Conservation (phyloP, 2,797 vertebrate genomes). For the Crocodylus rhombifer region DNA sequence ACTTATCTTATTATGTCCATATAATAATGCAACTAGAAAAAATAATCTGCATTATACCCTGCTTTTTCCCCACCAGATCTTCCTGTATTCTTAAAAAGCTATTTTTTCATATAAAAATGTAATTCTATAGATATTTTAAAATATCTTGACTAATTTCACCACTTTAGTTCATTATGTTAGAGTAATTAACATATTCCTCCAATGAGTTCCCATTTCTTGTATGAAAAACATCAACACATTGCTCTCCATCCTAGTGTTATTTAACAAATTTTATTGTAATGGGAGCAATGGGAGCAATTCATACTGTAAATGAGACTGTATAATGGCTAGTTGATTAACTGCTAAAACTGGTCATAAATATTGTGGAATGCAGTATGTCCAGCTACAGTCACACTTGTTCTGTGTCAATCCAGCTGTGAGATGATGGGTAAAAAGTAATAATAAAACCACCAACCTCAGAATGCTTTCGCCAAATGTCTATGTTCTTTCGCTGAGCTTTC, state of each 20-base stretch:
- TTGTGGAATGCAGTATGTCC: constrained; percentile 59
- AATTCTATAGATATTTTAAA: constrained; percentile 44
- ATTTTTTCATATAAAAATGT: background rate
- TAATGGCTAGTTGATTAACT: constrained; percentile 52
- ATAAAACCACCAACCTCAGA: constrained; percentile 96
- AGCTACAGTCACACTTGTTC: constrained; percentile 71
- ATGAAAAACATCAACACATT: constrained; percentile 64
- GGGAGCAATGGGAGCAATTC: constrained; percentile 64
- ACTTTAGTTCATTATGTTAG: constrained; percentile 54
- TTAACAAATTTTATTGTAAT: constrained; percentile 64
- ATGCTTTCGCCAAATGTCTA: constrained; percentile 99
- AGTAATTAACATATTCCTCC: constrained; percentile 37
- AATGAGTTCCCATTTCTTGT: constrained; percentile 41
- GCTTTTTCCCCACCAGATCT: constrained; percentile 29
- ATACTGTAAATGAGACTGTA: constrained; percentile 12
- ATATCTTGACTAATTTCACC: constrained; percentile 46
- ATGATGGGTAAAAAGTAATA: constrained; percentile 84
- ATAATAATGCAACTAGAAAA: background rate
- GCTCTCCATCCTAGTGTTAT: constrained; percentile 38
- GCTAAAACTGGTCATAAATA: constrained; percentile 55
- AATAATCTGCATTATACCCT: background rate
- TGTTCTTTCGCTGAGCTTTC: constrained; percentile 99
- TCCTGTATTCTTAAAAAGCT: background rate
- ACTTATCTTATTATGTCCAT: constrained; percentile 35
- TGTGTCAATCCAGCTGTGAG: constrained; percentile 80